A percentile compares a stretch with the other conserved stretches of the same genome.
Conservation (phyloP, 2,888 invertebrate species). For the Clanis bilineata region DNA sequence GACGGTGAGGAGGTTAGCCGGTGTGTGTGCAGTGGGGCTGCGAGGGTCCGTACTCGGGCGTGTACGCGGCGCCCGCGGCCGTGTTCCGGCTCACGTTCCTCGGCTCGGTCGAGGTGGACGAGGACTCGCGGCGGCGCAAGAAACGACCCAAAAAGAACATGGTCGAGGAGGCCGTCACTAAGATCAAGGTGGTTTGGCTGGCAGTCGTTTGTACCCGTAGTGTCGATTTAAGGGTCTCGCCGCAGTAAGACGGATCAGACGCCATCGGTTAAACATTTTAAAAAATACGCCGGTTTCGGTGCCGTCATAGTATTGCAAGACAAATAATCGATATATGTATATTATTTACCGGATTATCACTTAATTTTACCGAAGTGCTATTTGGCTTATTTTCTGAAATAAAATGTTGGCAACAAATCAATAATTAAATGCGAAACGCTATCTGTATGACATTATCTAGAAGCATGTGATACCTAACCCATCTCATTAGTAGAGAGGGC, state of each 20-base stretch:
- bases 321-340: too few relatives aligned
- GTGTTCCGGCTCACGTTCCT: slow-evolving; percentile 92
- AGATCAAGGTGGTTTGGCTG: slow-evolving; percentile 88
- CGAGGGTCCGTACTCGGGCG: slow-evolving; percentile 74
- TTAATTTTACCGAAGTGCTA: too few relatives aligned
- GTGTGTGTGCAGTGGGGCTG: slow-evolving; percentile 67
- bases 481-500: too few relatives aligned
- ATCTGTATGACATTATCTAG: too few relatives aligned
- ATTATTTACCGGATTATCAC: too few relatives aligned
- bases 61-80: slow-evolving; percentile 85
- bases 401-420: too few relatives aligned
- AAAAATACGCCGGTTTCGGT: too few relatives aligned
- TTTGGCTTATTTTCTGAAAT: too few relatives aligned
- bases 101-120: slow-evolving; percentile 93
- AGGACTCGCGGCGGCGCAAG: slow-evolving; percentile 88
- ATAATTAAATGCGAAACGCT: too few relatives aligned
- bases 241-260: background rate
- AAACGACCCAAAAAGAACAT: slow-evolving; percentile 93
- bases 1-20: slow-evolving; percentile 38
- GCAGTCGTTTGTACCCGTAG: slow-evolving; percentile 28
- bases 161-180: slow-evolving; percentile 93
- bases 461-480: too few relatives aligned
- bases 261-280: too few relatives aligned
- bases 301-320: too few relatives aligned
- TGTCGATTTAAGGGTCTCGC: background rate